Percentiles rank a stretch among this genome's conserved stretches.
Conservation (phyloP, 2,113 vertebrate genomes). For the Scomber japonicus region DNA sequence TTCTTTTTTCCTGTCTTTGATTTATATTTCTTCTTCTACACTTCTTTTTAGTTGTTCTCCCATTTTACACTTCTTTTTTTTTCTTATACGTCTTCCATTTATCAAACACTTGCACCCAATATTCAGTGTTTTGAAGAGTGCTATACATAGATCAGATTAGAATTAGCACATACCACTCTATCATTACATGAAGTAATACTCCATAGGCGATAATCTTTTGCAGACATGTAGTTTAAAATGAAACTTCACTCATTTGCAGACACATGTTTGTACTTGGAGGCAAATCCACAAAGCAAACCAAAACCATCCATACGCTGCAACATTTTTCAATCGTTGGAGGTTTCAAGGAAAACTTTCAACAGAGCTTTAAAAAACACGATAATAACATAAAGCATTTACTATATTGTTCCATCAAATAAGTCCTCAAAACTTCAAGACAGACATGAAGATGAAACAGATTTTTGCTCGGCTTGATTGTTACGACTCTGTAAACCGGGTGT, state of each 20-base stretch:
- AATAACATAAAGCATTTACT: slow-evolving; percentile 58
- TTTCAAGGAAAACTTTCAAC: neutral
- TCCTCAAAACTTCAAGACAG: slow-evolving; percentile 36
- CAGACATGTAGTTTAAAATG: slow-evolving; percentile 12
- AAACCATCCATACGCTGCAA: neutral
- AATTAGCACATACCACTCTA: too few relatives aligned
- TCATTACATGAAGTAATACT: too few relatives aligned
- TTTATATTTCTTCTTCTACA: too few relatives aligned
- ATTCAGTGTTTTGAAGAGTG: too few relatives aligned
- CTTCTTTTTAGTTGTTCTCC: too few relatives aligned
- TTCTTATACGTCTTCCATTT: too few relatives aligned
- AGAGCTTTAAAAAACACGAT: slow-evolving; percentile 46
- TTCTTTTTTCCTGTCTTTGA: too few relatives aligned
- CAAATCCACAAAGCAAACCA: neutral
- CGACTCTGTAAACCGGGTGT: slow-evolving; percentile 58
- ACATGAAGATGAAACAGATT: slow-evolving; percentile 52
- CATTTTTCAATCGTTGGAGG: neutral
- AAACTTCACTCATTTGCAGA: neutral
- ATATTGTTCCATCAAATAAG: slow-evolving; percentile 57
- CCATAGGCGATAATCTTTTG: neutral
- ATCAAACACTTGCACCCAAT: too few relatives aligned
- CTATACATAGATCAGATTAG: too few relatives aligned
- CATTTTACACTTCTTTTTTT: too few relatives aligned
- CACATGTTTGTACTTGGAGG: neutral
- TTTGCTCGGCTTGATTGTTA: slow-evolving; percentile 38